Evolutionary conservation across 2,888 invertebrate genomes (phyloP).

Genomic region (Tetanocera ferruginea): DNA sequence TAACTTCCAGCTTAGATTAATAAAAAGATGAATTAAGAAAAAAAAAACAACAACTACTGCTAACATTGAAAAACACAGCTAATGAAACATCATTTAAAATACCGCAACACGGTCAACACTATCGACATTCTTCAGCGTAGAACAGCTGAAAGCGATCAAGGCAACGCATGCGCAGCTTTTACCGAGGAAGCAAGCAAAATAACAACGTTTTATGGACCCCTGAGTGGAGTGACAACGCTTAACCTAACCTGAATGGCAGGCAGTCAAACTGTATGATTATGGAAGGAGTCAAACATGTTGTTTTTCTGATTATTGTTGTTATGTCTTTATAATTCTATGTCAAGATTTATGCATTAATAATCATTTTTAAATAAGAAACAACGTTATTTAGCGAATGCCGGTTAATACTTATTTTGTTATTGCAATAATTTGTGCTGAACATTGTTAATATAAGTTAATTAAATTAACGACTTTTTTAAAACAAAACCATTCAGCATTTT

Average conservation of each 20-base stretch:
- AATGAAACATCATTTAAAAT: constrained; percentile 38
- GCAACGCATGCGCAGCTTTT: neutral
- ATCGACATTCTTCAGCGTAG: neutral
- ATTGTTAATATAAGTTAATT: neutral
- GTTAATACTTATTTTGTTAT: no score
- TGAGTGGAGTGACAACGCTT: neutral
- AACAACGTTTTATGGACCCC: neutral
- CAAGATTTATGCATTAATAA: neutral
- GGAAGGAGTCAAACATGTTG: neutral
- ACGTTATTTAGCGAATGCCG: neutral
- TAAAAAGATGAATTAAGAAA: neutral
- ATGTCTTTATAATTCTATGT: neutral
- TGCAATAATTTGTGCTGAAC: no score
- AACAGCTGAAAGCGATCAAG: neutral
- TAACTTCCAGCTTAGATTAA: constrained; percentile 3
- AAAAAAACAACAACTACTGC: neutral
- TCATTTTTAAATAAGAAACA: neutral
- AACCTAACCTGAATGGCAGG: constrained; percentile 8
- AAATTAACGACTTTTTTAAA: no score
- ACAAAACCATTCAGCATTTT: neutral
- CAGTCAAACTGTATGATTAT: constrained; percentile 3
- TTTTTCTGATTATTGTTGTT: neutral
- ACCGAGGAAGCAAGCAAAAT: neutral
- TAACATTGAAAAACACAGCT: neutral
- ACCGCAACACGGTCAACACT: constrained; percentile 28